These are phyloP conservation scores for Gymnoscelis rufifasciata DNA, from an alignment of 2,888 invertebrate genomes.

Conservation along the genomic window DNA sequence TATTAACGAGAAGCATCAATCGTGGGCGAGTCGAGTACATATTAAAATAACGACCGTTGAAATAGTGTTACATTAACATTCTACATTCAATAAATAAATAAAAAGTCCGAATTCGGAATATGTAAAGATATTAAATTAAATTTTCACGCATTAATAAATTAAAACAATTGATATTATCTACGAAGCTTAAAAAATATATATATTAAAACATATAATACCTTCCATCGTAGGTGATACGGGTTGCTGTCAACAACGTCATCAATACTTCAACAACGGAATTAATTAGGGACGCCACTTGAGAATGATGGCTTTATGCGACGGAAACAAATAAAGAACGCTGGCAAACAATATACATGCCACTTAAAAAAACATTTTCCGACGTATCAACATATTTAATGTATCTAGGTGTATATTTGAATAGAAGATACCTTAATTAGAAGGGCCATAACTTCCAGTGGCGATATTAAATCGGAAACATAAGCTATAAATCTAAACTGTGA, in stretches of 20 bases:
- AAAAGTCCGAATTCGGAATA: too few species aligned
- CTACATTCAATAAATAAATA: conserved; percentile 1
- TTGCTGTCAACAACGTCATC: conserved; percentile 4
- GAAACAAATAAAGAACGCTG: background rate
- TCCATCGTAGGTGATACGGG: background rate
- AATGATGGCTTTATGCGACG: conserved; percentile 5
- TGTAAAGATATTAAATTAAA: too few species aligned
- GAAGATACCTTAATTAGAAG: too few species aligned
- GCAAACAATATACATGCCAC: background rate
- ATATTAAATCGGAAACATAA: background rate
- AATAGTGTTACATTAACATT: conserved; percentile 3
- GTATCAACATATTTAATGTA: too few species aligned
- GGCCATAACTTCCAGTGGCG: too few species aligned
- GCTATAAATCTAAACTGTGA: conserved; percentile 6
- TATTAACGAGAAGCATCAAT: conserved; percentile 15
- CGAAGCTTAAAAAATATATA: too few species aligned
- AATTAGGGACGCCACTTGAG: conserved; percentile 8
- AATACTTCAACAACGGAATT: conserved; percentile 6
- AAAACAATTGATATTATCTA: background rate
- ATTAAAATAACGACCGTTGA: background rate
- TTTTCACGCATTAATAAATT: too few species aligned
- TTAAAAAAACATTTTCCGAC: background rate
- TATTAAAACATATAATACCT: too few species aligned
- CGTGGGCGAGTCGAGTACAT: conserved; percentile 1
- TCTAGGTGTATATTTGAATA: too few species aligned